phyloP scores from a whole-genome alignment of 2,797 vertebrate genomes.

The Tokudaia tokunoshimensis region DNA sequence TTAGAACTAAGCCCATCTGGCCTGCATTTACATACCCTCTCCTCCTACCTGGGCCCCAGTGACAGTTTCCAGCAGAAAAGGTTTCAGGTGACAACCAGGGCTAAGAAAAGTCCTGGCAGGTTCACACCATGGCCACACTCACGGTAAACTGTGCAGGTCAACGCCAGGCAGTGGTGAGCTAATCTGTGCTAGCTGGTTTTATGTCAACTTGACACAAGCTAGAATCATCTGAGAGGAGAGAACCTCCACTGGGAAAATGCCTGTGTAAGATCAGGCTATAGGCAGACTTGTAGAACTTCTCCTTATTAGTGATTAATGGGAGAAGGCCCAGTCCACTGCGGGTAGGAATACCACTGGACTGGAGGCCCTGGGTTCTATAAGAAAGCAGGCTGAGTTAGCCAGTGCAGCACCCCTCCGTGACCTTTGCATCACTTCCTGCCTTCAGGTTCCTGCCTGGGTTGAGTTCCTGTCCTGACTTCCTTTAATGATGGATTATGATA shows the following conservation, averaged over 20 bases:
- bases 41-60: neutral
- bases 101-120: neutral
- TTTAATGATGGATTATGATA: no score
- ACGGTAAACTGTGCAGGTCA: neutral
- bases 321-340: no score
- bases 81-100: neutral
- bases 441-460: no score
- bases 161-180: neutral
- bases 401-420: no score
- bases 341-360: no score
- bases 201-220: no score
- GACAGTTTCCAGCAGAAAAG: neutral
- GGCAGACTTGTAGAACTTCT: neutral
- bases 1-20: neutral
- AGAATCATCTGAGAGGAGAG: no score
- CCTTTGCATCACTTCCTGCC: no score
- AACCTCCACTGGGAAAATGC: neutral
- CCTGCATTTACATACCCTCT: fast-evolving
- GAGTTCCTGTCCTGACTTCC: no score
- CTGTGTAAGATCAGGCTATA: neutral
- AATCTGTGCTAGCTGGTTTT: neutral
- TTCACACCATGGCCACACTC: neutral
- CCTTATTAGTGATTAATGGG: neutral
- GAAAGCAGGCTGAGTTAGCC: no score
- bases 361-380: neutral